Percentiles rank a stretch among this genome's conserved stretches.
phyloP scores from a whole-genome alignment of 2,888 invertebrate genomes.

The Dione vanillae region DNA sequence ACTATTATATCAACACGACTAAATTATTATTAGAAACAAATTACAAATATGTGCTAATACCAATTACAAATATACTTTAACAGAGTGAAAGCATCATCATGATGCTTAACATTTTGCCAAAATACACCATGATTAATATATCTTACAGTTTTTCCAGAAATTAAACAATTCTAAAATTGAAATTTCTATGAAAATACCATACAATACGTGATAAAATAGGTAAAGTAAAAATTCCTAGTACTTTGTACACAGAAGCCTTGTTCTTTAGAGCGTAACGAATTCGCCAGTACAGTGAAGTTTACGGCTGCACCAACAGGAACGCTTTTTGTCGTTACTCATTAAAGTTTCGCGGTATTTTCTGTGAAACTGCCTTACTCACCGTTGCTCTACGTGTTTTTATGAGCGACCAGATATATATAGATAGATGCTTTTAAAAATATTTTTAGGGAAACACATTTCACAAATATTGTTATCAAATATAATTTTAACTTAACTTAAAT shows the following conservation, averaged over 20 bases:
- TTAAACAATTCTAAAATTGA: neutral
- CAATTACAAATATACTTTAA: neutral
- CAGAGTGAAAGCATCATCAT: neutral
- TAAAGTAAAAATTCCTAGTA: conserved; percentile 19
- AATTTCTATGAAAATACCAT: neutral
- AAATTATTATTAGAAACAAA: conserved; percentile 1
- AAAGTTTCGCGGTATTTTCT: conserved; percentile 46
- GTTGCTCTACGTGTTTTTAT: conserved; percentile 31
- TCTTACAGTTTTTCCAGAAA: neutral
- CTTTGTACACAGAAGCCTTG: conserved; percentile 32
- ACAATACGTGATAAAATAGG: neutral
- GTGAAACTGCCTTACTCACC: conserved; percentile 39
- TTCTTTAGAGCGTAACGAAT: conserved; percentile 41
- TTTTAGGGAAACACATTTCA: neutral
- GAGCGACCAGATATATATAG: neutral
- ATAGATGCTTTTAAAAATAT: neutral
- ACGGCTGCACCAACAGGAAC: conserved; percentile 34
- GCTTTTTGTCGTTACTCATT: conserved; percentile 44
- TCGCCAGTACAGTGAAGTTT: conserved; percentile 36
- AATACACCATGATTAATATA: neutral
- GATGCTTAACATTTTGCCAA: neutral
- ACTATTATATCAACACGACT: neutral
- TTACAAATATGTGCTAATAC: neutral
- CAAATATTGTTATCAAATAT: neutral
- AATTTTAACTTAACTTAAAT: too few relatives aligned